Evolutionary conservation across 1,140 invertebrate genomes (phyloP).

Genomic region (Drosophila persimilis): DNA sequence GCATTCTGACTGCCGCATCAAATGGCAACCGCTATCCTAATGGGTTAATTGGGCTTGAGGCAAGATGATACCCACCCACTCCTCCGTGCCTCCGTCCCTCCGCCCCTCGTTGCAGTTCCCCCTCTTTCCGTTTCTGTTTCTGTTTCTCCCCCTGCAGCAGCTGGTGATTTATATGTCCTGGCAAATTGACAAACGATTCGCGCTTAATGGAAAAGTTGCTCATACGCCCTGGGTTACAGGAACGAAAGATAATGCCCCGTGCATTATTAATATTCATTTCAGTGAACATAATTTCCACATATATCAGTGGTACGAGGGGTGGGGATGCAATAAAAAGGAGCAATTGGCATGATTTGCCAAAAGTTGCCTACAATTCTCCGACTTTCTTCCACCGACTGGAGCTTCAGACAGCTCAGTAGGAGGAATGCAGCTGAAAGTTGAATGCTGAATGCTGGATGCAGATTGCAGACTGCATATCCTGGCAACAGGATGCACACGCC

Average conservation of each 20-base stretch:
- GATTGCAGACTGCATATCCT: conserved; percentile 73
- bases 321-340: conserved; percentile 49
- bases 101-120: too few relatives aligned
- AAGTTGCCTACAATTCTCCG: conserved; percentile 30
- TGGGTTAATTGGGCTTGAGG: conserved; percentile 76
- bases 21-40: conserved; percentile 60
- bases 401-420: conserved; percentile 2
- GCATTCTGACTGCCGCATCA: conserved; percentile 71
- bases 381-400: too few relatives aligned
- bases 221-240: conserved; percentile 38
- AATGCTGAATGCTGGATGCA: conserved; percentile 42
- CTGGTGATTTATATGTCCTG: conserved; percentile 54
- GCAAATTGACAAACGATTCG: conserved; percentile 70
- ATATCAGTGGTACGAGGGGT: conserved; percentile 22
- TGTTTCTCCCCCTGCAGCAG: background rate
- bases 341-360: conserved; percentile 63
- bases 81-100: background rate
- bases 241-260: background rate
- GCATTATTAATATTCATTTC: conserved; percentile 76
- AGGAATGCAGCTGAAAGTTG: background rate
- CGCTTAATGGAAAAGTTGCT: conserved; percentile 64
- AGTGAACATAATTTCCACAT: conserved; percentile 46
- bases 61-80: conserved; percentile 29
- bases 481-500: conserved; percentile 45
- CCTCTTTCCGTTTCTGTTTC: background rate